phyloP scores from a whole-genome alignment of 2,113 vertebrate species.

The Solenodon paradoxus region DNA sequence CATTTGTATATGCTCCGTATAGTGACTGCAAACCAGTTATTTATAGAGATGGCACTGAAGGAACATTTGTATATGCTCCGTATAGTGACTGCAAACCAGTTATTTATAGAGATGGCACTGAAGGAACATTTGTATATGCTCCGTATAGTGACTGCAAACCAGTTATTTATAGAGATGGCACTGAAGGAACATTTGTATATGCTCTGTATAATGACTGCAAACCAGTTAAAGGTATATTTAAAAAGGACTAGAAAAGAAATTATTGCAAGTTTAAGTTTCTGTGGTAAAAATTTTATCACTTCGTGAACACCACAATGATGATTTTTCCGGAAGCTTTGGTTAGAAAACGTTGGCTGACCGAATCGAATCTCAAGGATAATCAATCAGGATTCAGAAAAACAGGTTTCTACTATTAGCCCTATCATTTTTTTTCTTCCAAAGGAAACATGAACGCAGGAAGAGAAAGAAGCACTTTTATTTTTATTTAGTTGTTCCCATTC shows the following conservation, averaged over 20 bases:
- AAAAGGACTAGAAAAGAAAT: neutral
- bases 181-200: neutral
- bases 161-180: neutral
- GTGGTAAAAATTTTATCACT: neutral
- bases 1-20: no score
- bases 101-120: no score
- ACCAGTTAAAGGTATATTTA: neutral
- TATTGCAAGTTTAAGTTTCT: neutral
- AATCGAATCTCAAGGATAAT: neutral
- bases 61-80: no score
- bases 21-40: no score
- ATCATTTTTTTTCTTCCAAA: no score
- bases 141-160: neutral
- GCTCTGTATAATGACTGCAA: neutral
- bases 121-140: neutral
- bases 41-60: no score
- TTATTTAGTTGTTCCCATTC: no score
- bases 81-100: no score
- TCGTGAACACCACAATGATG: neutral
- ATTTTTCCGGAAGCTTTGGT: conserved; percentile 9
- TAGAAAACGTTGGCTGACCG: neutral
- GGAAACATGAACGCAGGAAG: no score
- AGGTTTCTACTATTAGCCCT: neutral
- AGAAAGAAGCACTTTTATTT: no score
- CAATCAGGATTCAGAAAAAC: neutral